Base-by-base conservation (phyloP, 2,888 invertebrate genomes). In the Dynastes grantii region DNA sequence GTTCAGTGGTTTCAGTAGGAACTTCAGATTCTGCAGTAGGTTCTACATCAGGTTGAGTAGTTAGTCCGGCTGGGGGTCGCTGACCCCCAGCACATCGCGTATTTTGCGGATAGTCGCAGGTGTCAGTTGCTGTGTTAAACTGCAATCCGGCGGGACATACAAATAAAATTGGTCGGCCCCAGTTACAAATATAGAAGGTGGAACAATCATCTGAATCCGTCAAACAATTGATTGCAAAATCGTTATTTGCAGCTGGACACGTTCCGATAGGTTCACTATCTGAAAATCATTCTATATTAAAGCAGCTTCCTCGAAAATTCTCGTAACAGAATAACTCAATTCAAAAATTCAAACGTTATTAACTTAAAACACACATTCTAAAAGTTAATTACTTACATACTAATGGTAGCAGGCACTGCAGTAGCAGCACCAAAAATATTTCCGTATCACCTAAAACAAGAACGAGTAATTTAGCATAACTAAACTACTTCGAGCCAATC, bases 21-120 rank as follows among this genome's bases (percentile, higher is more conserved):
- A 11, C 45, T 11, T 45, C 45, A 11, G 45, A 8, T 45, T 45
- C 45, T 45, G 8, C 8, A 8, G 45, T 45, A 8, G 45, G 45
- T 11, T 45, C 73, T 8, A 11, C 61, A 22, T 32, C 32, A 37
- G 32, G 32, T 37, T 37, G 32, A 5, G 32, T 37, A 5, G 32
- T 37, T 4, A 5, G 32, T 37, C 4, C 5, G 32, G 6, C 0
- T 3, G 32, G 32, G 5, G 32, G 32, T 37, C 32, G 32, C 5
- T 37, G 0, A 37, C 32, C 32, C 32, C 32, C 4, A 4, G 5
- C 22, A 75, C 81, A 81, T 58, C 78, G 67, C 8, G 81, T 77
- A 32, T 67, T 67, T 32, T 67, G 16, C 0, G 82, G 82, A 75
- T 76, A 80, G 49, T 81, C 82, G 27, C 82, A 82, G 45, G 61